Conservation (phyloP, 2,888 invertebrate genomes). For the Lissonota sp. region DNA sequence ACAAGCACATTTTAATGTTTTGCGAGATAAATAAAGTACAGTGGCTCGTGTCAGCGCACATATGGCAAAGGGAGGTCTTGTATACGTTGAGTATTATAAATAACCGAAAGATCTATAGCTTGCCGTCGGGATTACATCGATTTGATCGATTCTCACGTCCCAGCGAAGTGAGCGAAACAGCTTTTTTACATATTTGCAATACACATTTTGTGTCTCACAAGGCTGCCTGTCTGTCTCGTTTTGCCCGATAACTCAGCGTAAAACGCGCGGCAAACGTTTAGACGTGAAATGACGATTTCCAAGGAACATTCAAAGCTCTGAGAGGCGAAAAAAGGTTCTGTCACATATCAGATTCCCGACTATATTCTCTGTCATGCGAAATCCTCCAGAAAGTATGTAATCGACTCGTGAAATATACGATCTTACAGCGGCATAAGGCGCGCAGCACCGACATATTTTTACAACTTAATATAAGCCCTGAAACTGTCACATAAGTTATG, state of each 20-base stretch:
- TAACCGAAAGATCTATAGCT: neutral
- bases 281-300: conserved; percentile 6
- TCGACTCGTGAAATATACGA: too few species aligned
- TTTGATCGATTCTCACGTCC: conserved; percentile 4
- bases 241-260: neutral
- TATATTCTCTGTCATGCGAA: too few species aligned
- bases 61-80: neutral
- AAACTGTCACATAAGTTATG: too few species aligned
- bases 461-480: too few species aligned
- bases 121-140: neutral
- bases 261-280: conserved; percentile 8
- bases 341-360: too few species aligned
- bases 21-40: too few species aligned
- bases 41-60: neutral
- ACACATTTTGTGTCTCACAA: neutral
- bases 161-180: neutral
- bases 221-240: conserved; percentile 1
- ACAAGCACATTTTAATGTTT: too few species aligned
- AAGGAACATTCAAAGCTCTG: neutral
- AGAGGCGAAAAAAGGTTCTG: too few species aligned
- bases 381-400: too few species aligned
- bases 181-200: neutral
- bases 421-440: too few species aligned
- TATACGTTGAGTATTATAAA: neutral
- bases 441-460: too few species aligned